Conservation (phyloP, 23 tunicate genomes). For the Trididemnum miniatum region DNA sequence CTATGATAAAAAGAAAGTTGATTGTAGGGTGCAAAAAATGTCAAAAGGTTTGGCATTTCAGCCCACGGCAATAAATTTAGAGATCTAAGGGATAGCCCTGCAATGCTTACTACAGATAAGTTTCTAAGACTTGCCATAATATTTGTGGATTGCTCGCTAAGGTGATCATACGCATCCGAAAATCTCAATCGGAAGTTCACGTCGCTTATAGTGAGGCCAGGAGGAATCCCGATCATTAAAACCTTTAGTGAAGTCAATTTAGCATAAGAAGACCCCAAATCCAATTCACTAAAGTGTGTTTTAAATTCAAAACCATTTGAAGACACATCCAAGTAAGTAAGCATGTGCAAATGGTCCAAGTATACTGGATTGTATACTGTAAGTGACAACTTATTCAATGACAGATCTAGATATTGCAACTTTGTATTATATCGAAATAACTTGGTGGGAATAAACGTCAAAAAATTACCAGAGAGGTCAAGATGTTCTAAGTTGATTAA, state of each 20-base stretch:
- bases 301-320: neutral
- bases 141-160: neutral
- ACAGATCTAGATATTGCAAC: neutral
- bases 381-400: neutral
- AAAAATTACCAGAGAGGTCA: neutral
- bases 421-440: constrained; percentile 3
- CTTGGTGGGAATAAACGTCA: neutral
- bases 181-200: neutral
- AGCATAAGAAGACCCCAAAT: neutral
- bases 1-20: no score
- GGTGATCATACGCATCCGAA: neutral
- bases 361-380: neutral
- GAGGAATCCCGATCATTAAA: neutral
- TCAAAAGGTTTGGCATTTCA: no score
- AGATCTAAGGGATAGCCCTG: neutral
- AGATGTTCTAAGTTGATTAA: neutral
- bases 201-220: neutral
- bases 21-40: no score
- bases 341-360: neutral
- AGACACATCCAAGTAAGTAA: neutral
- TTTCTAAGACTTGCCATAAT: neutral
- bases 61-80: neutral
- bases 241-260: neutral
- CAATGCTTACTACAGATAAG: neutral
- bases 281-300: neutral